A percentile compares a stretch with the other conserved stretches of the same genome.
Conservation (phyloP, 2,888 invertebrate genomes). For the Argynnis bischoffii region DNA sequence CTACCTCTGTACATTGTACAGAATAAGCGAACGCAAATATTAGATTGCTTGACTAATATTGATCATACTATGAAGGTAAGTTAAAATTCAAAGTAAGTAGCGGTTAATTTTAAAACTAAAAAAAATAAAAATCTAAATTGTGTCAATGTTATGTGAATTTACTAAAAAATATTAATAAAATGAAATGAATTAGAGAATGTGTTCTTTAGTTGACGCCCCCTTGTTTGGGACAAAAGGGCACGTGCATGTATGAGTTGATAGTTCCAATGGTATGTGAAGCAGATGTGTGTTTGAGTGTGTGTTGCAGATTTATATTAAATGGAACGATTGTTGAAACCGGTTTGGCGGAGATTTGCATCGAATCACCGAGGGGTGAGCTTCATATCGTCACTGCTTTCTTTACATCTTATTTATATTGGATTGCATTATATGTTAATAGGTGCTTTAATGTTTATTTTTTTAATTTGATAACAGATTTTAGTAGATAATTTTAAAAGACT, state of each 20-base stretch:
- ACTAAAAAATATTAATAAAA: not conserved
- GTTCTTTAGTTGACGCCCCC: not conserved
- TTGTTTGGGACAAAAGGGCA: not conserved
- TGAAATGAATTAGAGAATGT: not conserved
- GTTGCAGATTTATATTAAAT: conserved; percentile 32
- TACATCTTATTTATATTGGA: conserved; percentile 5
- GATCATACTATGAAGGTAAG: no score
- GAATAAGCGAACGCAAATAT: no score
- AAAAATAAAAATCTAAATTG: no score
- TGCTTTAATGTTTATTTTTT: no score
- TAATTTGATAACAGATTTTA: no score
- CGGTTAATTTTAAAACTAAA: no score
- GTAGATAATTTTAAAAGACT: no score
- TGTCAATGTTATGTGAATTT: no score
- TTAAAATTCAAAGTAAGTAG: no score
- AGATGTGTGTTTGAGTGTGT: conserved; percentile 16
- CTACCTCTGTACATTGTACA: no score
- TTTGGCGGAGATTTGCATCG: conserved; percentile 31
- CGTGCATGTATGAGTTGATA: conserved; percentile 10
- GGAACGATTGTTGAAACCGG: conserved; percentile 27
- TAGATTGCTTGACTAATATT: no score
- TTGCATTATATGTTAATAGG: no score
- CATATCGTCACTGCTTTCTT: conserved; percentile 14
- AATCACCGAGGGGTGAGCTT: conserved; percentile 20
- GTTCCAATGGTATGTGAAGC: conserved; percentile 5